Conservation (phyloP, 2,888 invertebrate genomes). For the Volucella zonaria region DNA sequence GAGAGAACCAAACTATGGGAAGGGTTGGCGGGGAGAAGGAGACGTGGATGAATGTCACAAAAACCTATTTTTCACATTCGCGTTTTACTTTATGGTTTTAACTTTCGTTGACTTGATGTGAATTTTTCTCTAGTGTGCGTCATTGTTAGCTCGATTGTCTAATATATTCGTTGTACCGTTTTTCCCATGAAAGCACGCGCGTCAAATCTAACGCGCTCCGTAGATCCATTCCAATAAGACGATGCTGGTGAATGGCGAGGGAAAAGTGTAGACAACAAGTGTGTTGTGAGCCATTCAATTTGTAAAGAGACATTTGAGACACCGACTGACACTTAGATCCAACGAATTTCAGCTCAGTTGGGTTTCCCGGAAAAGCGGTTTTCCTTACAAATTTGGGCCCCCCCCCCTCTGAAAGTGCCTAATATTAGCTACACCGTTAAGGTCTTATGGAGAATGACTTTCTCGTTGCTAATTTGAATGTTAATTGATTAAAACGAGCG, state of each 20-base stretch:
- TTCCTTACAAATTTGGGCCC: background rate
- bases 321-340: background rate
- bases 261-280: conserved; percentile 39
- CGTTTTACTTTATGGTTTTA: background rate
- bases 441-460: too few species aligned
- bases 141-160: background rate
- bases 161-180: conserved; percentile 5
- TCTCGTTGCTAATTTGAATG: too few species aligned
- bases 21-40: background rate
- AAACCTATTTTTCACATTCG: conserved; percentile 38
- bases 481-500: background rate
- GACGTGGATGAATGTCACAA: conserved; percentile 29
- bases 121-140: conserved; percentile 10
- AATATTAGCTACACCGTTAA: background rate
- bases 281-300: background rate
- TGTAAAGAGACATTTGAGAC: background rate
- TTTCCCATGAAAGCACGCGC: background rate
- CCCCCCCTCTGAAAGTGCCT: background rate
- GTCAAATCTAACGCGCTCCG: conserved; percentile 10
- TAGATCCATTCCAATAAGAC: conserved; percentile 1
- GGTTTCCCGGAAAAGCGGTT: conserved; percentile 1
- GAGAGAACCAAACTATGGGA: background rate
- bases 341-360: conserved; percentile 20
- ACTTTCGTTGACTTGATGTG: conserved; percentile 43
- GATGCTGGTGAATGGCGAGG: conserved; percentile 28